Conservation (phyloP, 2,888 invertebrate genomes). For the Eupelmus urozonus region DNA sequence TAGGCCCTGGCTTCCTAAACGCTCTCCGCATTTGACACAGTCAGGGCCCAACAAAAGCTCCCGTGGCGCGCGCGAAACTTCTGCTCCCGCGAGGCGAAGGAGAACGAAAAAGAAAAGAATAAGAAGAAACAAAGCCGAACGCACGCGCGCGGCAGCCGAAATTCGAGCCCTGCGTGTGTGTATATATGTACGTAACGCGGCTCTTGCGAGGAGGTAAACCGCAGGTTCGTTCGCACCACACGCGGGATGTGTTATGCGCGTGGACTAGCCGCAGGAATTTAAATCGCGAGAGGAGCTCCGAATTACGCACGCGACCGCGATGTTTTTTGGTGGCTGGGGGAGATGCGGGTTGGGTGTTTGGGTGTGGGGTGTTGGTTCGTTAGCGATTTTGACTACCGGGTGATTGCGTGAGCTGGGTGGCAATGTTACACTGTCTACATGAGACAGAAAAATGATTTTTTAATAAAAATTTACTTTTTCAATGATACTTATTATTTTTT, state of each 20-base stretch:
- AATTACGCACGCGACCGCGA: conserved; percentile 42
- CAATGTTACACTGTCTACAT: too few species aligned
- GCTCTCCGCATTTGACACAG: conserved; percentile 36
- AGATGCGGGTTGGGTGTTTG: not conserved
- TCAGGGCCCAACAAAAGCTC: conserved; percentile 23
- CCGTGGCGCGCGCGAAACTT: not conserved
- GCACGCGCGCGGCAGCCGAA: conserved; percentile 5
- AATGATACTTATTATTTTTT: too few species aligned
- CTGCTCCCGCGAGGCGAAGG: not conserved
- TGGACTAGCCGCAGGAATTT: conserved; percentile 59
- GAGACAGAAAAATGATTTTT: too few species aligned
- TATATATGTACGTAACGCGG: not conserved
- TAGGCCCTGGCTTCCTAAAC: conserved; percentile 24
- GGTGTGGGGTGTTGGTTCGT: too few species aligned
- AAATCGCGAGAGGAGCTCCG: conserved; percentile 39
- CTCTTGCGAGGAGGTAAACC: not conserved
- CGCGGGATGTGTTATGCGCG: too few species aligned
- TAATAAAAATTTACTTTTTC: too few species aligned
- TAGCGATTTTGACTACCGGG: too few species aligned
- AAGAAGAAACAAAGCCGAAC: conserved; percentile 8
- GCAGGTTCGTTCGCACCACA: conserved; percentile 8
- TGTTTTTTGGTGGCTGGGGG: not conserved
- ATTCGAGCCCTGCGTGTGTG: conserved; percentile 12
- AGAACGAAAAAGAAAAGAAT: not conserved
- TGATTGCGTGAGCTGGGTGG: too few species aligned